phyloP scores from a whole-genome alignment of 2,888 invertebrate species.

The Clusia tigrina region DNA sequence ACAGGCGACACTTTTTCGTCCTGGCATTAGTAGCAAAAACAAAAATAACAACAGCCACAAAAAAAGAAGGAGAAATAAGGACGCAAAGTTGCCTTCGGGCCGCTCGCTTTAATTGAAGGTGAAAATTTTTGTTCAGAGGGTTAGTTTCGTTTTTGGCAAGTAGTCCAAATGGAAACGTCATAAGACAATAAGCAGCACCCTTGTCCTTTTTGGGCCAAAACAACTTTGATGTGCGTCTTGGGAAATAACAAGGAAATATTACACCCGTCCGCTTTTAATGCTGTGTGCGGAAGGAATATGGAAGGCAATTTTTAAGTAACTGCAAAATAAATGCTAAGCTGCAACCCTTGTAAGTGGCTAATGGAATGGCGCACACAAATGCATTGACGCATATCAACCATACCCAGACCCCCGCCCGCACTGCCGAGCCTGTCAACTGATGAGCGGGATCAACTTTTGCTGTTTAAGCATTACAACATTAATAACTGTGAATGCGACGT shows the following conservation, averaged over 20 bases:
- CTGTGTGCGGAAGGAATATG: neutral
- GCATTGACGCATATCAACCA: neutral
- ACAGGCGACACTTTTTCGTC: constrained; percentile 10
- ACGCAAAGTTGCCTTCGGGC: neutral
- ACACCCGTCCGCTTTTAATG: constrained; percentile 17
- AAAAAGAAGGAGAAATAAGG: neutral
- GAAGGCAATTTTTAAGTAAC: neutral
- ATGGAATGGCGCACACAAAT: neutral
- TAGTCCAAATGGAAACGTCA: neutral
- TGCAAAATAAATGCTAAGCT: neutral
- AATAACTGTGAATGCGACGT: neutral
- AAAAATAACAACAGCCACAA: neutral
- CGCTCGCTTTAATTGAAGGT: constrained; percentile 26
- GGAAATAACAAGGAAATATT: constrained; percentile 37
- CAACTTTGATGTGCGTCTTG: constrained; percentile 36
- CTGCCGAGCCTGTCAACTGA: neutral
- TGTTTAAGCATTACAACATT: neutral
- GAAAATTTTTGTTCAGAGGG: constrained; percentile 19
- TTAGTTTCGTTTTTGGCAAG: constrained; percentile 2
- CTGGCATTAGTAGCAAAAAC: neutral
- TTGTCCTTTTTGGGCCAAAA: constrained; percentile 7
- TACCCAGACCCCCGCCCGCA: neutral
- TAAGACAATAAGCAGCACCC: constrained; percentile 19
- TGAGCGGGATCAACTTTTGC: too few species aligned
- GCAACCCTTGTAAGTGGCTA: neutral